phyloP scores from a whole-genome alignment of 2,797 vertebrate species.

The Eulemur mongoz region DNA sequence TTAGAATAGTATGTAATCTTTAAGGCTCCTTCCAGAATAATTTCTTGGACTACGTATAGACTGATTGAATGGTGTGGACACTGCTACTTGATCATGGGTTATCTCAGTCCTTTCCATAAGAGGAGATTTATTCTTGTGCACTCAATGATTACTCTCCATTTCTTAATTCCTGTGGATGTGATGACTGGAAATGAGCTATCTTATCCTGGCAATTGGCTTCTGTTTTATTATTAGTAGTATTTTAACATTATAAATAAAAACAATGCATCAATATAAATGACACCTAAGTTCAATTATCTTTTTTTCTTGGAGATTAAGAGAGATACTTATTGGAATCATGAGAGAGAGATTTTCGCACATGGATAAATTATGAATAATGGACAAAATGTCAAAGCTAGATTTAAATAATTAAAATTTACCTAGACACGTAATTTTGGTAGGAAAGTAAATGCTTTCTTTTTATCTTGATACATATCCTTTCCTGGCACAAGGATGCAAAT shows the following conservation, averaged over 20 bases:
- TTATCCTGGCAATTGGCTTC: background rate
- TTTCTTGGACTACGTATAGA: background rate
- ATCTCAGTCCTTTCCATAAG: background rate
- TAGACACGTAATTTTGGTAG: background rate
- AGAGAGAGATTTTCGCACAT: background rate
- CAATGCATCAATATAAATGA: background rate
- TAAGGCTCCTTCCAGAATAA: background rate
- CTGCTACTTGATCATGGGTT: background rate
- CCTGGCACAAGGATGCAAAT: background rate
- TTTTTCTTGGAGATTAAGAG: background rate
- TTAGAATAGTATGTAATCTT: background rate
- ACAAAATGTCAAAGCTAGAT: background rate
- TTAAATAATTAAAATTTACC: background rate
- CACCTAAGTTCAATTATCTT: background rate
- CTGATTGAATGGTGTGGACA: background rate
- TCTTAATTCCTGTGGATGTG: background rate
- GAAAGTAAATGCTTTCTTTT: background rate
- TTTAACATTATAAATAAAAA: background rate
- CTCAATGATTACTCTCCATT: background rate
- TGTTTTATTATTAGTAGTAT: background rate
- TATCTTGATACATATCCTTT: background rate
- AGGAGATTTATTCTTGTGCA: background rate
- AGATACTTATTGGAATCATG: background rate
- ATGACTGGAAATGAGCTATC: background rate
- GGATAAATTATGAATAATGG: background rate